Evolutionary conservation across 2,797 vertebrate genomes (phyloP), one percentile per base, ranked within the genome.

Genomic region (Falco rusticolus): DNA sequence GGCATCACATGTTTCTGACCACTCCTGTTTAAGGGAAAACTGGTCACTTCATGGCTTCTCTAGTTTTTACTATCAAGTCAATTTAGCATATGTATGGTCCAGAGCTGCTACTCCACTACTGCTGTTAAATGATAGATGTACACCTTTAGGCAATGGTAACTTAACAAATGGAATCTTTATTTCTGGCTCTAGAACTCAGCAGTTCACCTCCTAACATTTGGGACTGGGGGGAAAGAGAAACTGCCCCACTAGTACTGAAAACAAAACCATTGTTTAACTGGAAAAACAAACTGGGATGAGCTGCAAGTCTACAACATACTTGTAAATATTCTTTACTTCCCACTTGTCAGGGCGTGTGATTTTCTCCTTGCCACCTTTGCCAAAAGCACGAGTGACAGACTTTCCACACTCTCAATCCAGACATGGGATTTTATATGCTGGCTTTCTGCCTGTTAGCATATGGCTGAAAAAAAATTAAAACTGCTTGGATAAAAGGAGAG

Each of bases 311-410:
- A 60, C 57, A 92, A 75, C 17, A 56, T n/a, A 66, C 43, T 75
- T 85, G 71, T 37, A 95, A 90, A 87, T 63, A 89, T 50, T 96
- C 79, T 68, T 92, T 80, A 84, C 57, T 87, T 96, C 81, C 76
- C 78, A 84, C 82, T 94, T 85, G 37, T 56, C 76, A 85, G 18
- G 51, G 34, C 85, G 60, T 25, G n/a, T 75, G 82, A 94, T 93
- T 68, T 92, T 94, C 71, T 87, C 71, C 47, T 94, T 94, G 54
- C 39, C 89, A 61, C 47, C 41, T 89, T 89, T 16, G 56, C 93
- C 90, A 96, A 94, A 93, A 80, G 60, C 37, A 50, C 71, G 90
- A 96, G 70, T 81, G 93, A 92, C 86, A 96, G 95, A 93, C 88
- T 89, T 90, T 89, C 74, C 83, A 75, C 64, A 43, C 66, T 81